Conservation (phyloP, 1,140 invertebrate genomes). For the Harlomillsia oculata region DNA sequence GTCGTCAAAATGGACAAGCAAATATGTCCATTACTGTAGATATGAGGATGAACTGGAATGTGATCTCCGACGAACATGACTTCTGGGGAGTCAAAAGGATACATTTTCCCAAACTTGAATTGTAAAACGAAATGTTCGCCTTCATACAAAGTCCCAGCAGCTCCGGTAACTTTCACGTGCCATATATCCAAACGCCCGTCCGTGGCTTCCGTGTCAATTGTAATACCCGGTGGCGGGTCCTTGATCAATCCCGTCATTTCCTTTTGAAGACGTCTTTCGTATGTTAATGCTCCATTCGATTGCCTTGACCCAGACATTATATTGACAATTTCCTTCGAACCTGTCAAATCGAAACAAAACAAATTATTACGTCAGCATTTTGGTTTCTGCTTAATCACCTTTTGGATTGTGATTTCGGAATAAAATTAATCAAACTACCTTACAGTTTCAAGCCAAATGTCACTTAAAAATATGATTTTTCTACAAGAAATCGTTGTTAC, state of each 20-base stretch:
- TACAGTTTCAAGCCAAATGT: too few species aligned
- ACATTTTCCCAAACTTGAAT: neutral
- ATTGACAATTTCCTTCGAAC: too few species aligned
- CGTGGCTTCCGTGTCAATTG: neutral
- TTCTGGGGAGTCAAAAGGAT: slow-evolving; percentile 1
- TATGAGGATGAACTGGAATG: slow-evolving; percentile 16
- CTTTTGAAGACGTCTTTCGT: neutral
- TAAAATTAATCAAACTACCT: too few species aligned
- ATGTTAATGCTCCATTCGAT: neutral
- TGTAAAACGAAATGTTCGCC: slow-evolving; percentile 6
- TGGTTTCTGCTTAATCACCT: slow-evolving; percentile 3
- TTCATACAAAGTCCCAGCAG: slow-evolving; percentile 1
- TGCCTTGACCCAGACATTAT: too few species aligned
- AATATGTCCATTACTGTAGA: slow-evolving; percentile 23
- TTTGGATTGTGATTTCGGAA: neutral
- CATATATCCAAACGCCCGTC: neutral
- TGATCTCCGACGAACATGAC: slow-evolving; percentile 8
- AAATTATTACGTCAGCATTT: too few species aligned
- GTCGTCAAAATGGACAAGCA: slow-evolving; percentile 12
- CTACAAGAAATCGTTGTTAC: too few species aligned
- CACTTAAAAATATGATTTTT: too few species aligned
- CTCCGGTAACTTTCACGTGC: neutral
- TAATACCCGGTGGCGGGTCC: neutral
- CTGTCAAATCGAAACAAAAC: too few species aligned
- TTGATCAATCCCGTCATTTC: neutral